Evolutionary conservation across 2,888 invertebrate genomes (phyloP), one percentile per base, ranked within the genome.

Genomic region (Amphipyra berbera): DNA sequence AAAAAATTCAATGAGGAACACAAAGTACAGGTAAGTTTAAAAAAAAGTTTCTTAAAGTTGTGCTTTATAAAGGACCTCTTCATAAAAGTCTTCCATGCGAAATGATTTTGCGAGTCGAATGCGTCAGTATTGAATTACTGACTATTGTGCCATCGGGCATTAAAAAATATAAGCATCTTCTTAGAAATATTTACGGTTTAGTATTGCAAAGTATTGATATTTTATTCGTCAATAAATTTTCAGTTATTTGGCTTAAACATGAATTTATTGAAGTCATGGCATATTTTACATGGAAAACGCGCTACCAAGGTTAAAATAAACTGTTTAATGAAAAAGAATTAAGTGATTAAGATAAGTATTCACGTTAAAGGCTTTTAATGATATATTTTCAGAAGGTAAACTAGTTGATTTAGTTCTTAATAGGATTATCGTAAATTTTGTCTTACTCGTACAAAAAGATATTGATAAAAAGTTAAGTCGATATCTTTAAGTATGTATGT

Each of bases 91-190:
- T 56, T 59, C 61, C 61, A 62, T 21, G 53, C 48, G 67, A 59
- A 78, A 73, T 73, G 44, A 71, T 65, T 73, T 67, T 40, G 65
- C 49, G 63, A 53, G 50, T 54, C 67, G 61, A 76, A 71, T 71
- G 59, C 52, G 64, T 66, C 46, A 50, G 73, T 75, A 68, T 79
- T 79, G 71, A 77, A 67, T 79, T 79, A 75, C 79, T 27, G 67
- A 50, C 62, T 64, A 69, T 79, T 75, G 68, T 79, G 38, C 46
- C 46, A 49, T 57, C 38, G 44, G 42, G 46, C 41, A 56, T 62
- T 52, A 61, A 70, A 73, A 66, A 64, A 61, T 60, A 40, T 47
- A 57, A 52, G 56, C 57, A 65, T 61, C 49, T 62, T 71, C 69
- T 62, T 48, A 57, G 48, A 46, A 33, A 38, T 59, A 41, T 64